Conservation (phyloP, 1,140 invertebrate species). For the Scaptomyza hsui region DNA sequence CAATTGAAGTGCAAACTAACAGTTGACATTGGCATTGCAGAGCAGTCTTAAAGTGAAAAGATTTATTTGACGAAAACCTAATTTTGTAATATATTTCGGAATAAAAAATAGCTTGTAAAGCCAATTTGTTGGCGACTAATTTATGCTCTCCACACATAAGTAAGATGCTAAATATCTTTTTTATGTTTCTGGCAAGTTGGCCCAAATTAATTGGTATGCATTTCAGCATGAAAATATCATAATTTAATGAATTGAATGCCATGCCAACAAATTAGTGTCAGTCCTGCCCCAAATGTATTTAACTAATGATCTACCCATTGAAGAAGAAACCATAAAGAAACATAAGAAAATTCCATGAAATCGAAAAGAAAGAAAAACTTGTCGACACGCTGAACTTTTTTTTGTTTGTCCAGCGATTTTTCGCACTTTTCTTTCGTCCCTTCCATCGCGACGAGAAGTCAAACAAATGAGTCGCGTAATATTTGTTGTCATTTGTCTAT, state of each 20-base stretch:
- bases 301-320: slow-evolving; percentile 43
- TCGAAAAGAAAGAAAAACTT: slow-evolving; percentile 4
- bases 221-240: slow-evolving; percentile 18
- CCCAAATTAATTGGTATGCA: slow-evolving; percentile 32
- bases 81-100: neutral
- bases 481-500: slow-evolving; percentile 79
- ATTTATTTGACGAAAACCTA: no score
- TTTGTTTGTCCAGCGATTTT: slow-evolving; percentile 5
- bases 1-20: slow-evolving; percentile 49
- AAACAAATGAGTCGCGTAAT: slow-evolving; percentile 73
- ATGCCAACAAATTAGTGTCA: slow-evolving; percentile 53
- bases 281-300: slow-evolving; percentile 21
- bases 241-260: slow-evolving; percentile 43
- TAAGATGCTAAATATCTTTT: slow-evolving; percentile 12
- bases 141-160: slow-evolving; percentile 36
- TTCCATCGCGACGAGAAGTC: slow-evolving; percentile 21
- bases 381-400: neutral
- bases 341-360: slow-evolving; percentile 14
- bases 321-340: slow-evolving; percentile 8
- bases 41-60: no score
- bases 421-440: slow-evolving; percentile 34
- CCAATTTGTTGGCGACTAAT: slow-evolving; percentile 5
- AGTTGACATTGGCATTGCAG: slow-evolving; percentile 65
- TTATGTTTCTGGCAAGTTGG: neutral
- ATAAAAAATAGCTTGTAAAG: neutral